phyloP scores from a whole-genome alignment of 1,140 invertebrate genomes.

The Pachypeltis micranthus region DNA sequence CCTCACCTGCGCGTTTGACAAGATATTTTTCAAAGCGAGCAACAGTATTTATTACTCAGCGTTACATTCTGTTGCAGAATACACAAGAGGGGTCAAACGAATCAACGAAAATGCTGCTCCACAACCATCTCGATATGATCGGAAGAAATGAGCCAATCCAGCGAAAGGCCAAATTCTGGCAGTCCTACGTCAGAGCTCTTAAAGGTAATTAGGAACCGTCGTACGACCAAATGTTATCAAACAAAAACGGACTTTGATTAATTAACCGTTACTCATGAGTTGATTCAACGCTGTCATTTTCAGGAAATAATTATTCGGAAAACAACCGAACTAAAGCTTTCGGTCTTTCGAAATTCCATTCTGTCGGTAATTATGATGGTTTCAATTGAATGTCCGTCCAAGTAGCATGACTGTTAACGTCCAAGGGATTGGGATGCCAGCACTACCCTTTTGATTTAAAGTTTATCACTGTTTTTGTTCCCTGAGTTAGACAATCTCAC shows the following conservation, averaged over 20 bases:
- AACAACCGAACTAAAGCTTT: not conserved
- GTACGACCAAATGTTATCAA: too few relatives aligned
- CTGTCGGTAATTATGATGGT: conserved; percentile 13
- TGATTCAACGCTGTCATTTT: too few relatives aligned
- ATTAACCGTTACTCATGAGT: too few relatives aligned
- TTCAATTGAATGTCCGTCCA: too few relatives aligned
- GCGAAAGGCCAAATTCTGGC: conserved; percentile 86
- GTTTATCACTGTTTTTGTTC: too few relatives aligned
- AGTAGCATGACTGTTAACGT: too few relatives aligned
- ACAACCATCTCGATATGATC: conserved; percentile 82
- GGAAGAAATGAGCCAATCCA: conserved; percentile 79
- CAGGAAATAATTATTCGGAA: conserved; percentile 5
- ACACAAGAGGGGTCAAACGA: conserved; percentile 5
- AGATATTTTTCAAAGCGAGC: not conserved
- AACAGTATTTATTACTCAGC: not conserved
- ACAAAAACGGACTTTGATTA: too few relatives aligned
- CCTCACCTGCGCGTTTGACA: too few relatives aligned
- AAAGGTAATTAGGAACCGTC: too few relatives aligned
- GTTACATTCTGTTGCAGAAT: not conserved
- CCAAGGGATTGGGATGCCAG: too few relatives aligned
- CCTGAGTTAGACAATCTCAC: too few relatives aligned
- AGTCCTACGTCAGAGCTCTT: conserved; percentile 76
- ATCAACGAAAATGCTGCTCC: conserved; percentile 56
- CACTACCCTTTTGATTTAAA: too few relatives aligned
- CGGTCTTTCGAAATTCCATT: conserved; percentile 7